Evolutionary conservation across 2,888 invertebrate genomes (phyloP).

Genomic region (Cerastoderma edule): DNA sequence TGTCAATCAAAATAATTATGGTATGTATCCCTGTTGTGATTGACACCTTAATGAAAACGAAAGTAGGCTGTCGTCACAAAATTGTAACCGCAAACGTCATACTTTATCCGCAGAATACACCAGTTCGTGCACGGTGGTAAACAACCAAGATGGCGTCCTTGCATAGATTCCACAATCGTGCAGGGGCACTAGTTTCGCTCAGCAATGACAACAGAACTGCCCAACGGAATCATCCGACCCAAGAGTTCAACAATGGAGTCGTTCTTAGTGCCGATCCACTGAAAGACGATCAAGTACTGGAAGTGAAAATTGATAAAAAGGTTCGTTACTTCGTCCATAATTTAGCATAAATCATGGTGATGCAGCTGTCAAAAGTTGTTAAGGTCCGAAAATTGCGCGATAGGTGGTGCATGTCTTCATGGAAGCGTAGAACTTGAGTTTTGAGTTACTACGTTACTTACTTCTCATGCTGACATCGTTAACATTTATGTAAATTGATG

Average conservation of each 20-base stretch:
- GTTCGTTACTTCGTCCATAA: conserved; percentile 84
- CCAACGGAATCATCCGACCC: conserved; percentile 80
- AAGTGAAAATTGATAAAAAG: conserved; percentile 89
- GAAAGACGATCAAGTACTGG: conserved; percentile 80
- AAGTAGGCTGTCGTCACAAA: too few relatives aligned
- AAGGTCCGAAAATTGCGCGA: too few relatives aligned
- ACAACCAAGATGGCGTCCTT: conserved; percentile 63
- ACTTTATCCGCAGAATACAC: neutral
- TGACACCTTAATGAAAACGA: too few relatives aligned
- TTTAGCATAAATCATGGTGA: conserved; percentile 32
- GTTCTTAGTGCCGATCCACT: conserved; percentile 81
- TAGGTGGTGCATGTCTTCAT: too few relatives aligned
- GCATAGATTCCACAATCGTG: conserved; percentile 84
- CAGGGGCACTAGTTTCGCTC: conserved; percentile 93
- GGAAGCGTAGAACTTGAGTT: too few relatives aligned
- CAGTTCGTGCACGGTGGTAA: neutral
- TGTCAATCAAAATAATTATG: too few relatives aligned
- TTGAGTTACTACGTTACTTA: too few relatives aligned
- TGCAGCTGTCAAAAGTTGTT: too few relatives aligned
- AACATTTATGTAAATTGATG: too few relatives aligned
- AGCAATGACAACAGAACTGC: conserved; percentile 91
- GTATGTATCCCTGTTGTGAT: too few relatives aligned
- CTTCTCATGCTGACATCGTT: too few relatives aligned
- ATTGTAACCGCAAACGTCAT: neutral
- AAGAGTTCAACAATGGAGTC: conserved; percentile 83